A percentile compares a stretch with the other conserved stretches of the same genome.
Conservation (phyloP, 2,888 invertebrate genomes). For the Papilio gigon region DNA sequence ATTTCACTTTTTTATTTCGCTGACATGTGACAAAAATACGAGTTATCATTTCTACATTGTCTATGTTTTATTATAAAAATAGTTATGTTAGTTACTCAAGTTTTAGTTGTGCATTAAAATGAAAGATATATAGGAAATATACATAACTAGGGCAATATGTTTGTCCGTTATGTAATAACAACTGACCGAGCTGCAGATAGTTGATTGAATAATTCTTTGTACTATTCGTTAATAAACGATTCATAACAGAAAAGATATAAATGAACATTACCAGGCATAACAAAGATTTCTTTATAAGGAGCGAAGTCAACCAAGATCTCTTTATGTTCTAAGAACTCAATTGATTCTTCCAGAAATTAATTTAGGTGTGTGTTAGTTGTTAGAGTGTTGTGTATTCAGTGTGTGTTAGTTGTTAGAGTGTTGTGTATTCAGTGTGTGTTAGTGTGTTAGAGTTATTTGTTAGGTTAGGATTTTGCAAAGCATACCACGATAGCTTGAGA, state of each 20-base stretch:
- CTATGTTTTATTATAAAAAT: neutral
- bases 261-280: neutral
- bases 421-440: too few species aligned
- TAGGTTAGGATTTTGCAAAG: neutral
- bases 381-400: too few species aligned
- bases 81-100: neutral
- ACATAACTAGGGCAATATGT: neutral
- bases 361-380: too few species aligned
- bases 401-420: too few species aligned
- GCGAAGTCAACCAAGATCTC: neutral
- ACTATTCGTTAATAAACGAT: neutral
- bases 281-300: neutral
- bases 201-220: slow-evolving; percentile 14
- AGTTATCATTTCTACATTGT: neutral
- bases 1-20: neutral
- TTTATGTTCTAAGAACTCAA: too few species aligned
- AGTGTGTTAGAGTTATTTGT: too few species aligned
- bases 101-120: neutral
- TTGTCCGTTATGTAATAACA: neutral
- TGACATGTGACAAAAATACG: neutral
- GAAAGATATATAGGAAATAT: neutral
- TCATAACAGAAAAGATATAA: neutral
- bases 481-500: neutral
- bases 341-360: too few species aligned
- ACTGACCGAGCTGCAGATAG: neutral